These are phyloP conservation scores for Athripsodes cinereus DNA, from an alignment of 2,888 invertebrate species.

Conservation along the genomic window DNA sequence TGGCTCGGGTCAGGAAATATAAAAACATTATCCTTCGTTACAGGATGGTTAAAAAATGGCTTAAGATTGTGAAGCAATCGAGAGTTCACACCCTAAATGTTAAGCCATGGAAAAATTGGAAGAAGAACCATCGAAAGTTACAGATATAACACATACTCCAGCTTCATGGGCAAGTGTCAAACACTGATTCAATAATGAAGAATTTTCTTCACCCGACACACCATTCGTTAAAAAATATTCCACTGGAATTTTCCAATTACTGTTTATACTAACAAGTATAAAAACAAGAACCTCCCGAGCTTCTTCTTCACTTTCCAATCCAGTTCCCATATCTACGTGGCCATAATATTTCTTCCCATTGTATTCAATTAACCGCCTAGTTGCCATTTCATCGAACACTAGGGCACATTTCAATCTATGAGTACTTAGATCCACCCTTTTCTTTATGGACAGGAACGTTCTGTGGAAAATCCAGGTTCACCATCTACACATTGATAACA, in stretches of 20 bases:
- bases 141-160: slow-evolving; percentile 19
- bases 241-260: slow-evolving; percentile 31
- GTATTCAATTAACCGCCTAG: slow-evolving; percentile 27
- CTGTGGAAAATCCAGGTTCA: slow-evolving; percentile 30
- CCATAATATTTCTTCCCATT: slow-evolving; percentile 23
- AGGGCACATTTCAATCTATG: slow-evolving; percentile 27
- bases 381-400: slow-evolving; percentile 30
- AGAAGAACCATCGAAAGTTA: slow-evolving; percentile 25
- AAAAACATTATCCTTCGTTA: slow-evolving; percentile 6
- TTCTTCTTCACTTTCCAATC: slow-evolving; percentile 10
- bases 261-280: slow-evolving; percentile 29
- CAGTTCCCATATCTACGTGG: slow-evolving; percentile 26
- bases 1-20: slow-evolving; percentile 18
- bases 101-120: slow-evolving; percentile 16
- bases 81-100: slow-evolving; percentile 27
- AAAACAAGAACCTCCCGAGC: slow-evolving; percentile 29
- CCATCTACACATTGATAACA: slow-evolving; percentile 30
- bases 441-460: slow-evolving; percentile 28
- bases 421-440: slow-evolving; percentile 15
- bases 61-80: slow-evolving; percentile 24
- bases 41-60: slow-evolving; percentile 27
- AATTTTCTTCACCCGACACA: slow-evolving; percentile 26
- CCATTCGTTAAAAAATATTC: slow-evolving; percentile 31
- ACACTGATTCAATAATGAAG: slow-evolving; percentile 24
- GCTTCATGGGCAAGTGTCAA: slow-evolving; percentile 27